These are phyloP conservation scores for Phasia obesa DNA, from an alignment of 2,888 invertebrate genomes.

Conservation along the genomic window DNA sequence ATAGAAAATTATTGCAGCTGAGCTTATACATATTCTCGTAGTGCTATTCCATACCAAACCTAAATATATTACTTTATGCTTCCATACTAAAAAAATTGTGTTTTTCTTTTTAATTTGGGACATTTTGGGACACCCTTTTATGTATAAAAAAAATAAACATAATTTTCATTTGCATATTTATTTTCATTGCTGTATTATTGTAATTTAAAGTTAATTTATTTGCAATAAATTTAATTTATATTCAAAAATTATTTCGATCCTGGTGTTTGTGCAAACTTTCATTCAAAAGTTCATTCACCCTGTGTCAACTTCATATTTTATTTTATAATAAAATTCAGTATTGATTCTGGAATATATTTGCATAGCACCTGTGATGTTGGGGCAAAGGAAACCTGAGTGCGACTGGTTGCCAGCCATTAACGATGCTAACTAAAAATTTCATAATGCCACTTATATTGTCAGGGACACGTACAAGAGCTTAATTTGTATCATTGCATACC, in stretches of 20 bases:
- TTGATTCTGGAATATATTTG: background rate
- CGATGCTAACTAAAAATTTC: conserved; percentile 51
- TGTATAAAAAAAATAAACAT: no score
- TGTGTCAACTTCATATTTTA: conserved; percentile 2
- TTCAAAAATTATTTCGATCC: conserved; percentile 14
- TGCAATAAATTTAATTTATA: conserved; percentile 19
- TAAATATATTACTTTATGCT: no score
- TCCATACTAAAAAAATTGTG: no score
- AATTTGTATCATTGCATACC: conserved; percentile 58
- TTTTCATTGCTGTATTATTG: conserved; percentile 1
- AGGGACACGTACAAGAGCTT: conserved; percentile 63
- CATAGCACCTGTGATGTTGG: background rate
- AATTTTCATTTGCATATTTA: conserved; percentile 5
- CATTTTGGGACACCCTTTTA: no score
- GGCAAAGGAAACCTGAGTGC: background rate
- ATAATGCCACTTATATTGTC: conserved; percentile 64
- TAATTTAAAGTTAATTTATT: conserved; percentile 8
- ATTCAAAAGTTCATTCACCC: conserved; percentile 46
- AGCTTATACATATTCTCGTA: no score
- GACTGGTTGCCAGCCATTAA: conserved; percentile 55
- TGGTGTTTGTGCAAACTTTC: conserved; percentile 1
- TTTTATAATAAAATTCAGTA: conserved; percentile 23
- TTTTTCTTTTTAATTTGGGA: no score
- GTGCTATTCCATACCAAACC: no score
- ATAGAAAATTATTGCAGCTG: no score